Evolutionary conservation across 1,140 invertebrate species (phyloP).

Genomic region (Thalassaphorura encarpata): DNA sequence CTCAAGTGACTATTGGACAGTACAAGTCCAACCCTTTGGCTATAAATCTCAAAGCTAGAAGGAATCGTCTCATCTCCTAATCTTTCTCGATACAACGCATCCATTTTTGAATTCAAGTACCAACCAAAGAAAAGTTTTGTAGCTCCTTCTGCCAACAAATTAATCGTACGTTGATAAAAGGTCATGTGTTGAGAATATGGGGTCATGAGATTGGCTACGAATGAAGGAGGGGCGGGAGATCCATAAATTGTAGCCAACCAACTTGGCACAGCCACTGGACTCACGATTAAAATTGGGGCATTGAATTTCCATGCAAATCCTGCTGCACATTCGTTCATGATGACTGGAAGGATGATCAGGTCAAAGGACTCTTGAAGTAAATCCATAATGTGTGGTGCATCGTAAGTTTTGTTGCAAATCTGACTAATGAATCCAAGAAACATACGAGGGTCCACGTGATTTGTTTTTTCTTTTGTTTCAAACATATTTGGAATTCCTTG

Average conservation of each 20-base stretch:
- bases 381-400: neutral
- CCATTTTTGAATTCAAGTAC: neutral
- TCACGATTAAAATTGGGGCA: slow-evolving; percentile 10
- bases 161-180: slow-evolving; percentile 10
- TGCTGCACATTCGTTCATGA: slow-evolving; percentile 13
- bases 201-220: slow-evolving; percentile 9
- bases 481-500: neutral
- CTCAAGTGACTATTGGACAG: slow-evolving; percentile 48
- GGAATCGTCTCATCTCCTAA: slow-evolving; percentile 6
- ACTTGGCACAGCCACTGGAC: neutral
- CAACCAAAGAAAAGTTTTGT: neutral
- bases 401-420: neutral
- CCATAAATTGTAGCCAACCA: neutral
- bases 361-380: slow-evolving; percentile 7
- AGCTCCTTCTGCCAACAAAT: neutral
- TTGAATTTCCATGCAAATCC: slow-evolving; percentile 3
- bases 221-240: slow-evolving; percentile 4
- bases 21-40: slow-evolving; percentile 23
- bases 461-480: neutral
- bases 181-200: slow-evolving; percentile 13
- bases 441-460: neutral
- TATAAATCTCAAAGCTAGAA: slow-evolving; percentile 12
- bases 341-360: slow-evolving; percentile 6
- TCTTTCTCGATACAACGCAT: neutral
- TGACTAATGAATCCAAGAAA: neutral